Percentiles rank a stretch among this genome's conserved stretches.
Evolutionary conservation across 1,140 invertebrate genomes (phyloP).

Genomic region (Lordiphosa clarofinis): DNA sequence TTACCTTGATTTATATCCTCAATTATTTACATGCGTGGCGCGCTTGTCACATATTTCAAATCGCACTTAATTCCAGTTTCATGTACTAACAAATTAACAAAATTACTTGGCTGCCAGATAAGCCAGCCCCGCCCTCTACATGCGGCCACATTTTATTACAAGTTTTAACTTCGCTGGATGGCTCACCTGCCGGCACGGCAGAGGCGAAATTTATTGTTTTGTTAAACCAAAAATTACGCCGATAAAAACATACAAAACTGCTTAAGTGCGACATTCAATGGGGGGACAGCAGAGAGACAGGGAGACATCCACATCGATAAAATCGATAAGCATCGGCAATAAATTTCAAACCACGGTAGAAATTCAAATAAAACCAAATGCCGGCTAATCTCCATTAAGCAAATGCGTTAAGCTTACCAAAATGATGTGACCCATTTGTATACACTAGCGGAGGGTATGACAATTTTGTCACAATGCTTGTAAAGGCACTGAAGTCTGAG

Average conservation of each 20-base stretch:
- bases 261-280: slow-evolving; percentile 36
- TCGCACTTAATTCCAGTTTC: slow-evolving; percentile 62
- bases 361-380: slow-evolving; percentile 58
- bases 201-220: slow-evolving; percentile 44
- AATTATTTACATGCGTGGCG: slow-evolving; percentile 47
- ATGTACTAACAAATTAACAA: slow-evolving; percentile 70
- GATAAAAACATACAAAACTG: slow-evolving; percentile 51
- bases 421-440: slow-evolving; percentile 44
- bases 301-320: slow-evolving; percentile 40
- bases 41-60: slow-evolving; percentile 67
- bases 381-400: slow-evolving; percentile 57
- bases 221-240: slow-evolving; percentile 52
- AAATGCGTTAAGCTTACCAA: slow-evolving; percentile 49
- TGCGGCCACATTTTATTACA: slow-evolving; percentile 33
- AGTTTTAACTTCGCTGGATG: slow-evolving; percentile 16
- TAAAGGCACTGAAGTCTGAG: no score
- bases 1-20: slow-evolving; percentile 71
- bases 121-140: neutral
- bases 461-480: no score
- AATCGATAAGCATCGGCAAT: slow-evolving; percentile 58
- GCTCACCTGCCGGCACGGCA: no score
- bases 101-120: slow-evolving; percentile 28
- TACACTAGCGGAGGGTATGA: no score
- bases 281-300: slow-evolving; percentile 2
- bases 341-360: slow-evolving; percentile 41